Percentiles rank a stretch among this genome's conserved stretches.
Conservation (phyloP, 2,113 vertebrate species). For the Danio rerio region DNA sequence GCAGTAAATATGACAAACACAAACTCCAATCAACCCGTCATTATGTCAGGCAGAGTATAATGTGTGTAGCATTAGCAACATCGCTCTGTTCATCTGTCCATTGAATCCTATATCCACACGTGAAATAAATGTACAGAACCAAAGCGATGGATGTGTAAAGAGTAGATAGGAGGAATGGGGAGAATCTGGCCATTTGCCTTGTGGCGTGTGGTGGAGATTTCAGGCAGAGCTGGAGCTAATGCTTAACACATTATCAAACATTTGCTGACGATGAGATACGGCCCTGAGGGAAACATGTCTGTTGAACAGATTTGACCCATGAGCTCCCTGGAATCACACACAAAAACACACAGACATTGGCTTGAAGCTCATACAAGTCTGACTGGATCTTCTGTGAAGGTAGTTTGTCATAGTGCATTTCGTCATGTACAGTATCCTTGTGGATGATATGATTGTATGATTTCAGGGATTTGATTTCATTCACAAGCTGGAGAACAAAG, state of each 20-base stretch:
- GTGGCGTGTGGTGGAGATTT: background rate
- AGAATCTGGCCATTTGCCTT: conserved; percentile 13
- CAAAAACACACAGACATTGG: conserved; percentile 1
- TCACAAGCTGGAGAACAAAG: background rate
- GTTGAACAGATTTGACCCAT: conserved; percentile 30
- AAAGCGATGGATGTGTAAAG: background rate
- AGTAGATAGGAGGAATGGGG: background rate
- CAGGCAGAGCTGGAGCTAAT: conserved; percentile 18
- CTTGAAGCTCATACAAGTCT: conserved; percentile 24
- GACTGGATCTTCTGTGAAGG: background rate
- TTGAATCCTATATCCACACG: background rate
- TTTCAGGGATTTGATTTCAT: background rate
- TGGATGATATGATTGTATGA: background rate
- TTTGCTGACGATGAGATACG: conserved; percentile 29
- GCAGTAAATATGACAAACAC: conserved; percentile 39
- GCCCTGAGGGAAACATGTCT: conserved; percentile 22
- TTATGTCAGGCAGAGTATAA: conserved; percentile 6
- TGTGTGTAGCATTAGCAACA: conserved; percentile 1
- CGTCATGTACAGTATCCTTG: background rate
- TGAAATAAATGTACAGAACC: background rate
- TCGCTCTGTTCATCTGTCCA: background rate
- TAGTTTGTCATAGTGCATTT: conserved; percentile 35
- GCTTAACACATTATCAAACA: conserved; percentile 43
- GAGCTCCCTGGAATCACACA: conserved; percentile 7
- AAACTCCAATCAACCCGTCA: conserved; percentile 20